Base-by-base conservation (phyloP, 2,113 vertebrate genomes). In the Chaetodon trifascialis region DNA sequence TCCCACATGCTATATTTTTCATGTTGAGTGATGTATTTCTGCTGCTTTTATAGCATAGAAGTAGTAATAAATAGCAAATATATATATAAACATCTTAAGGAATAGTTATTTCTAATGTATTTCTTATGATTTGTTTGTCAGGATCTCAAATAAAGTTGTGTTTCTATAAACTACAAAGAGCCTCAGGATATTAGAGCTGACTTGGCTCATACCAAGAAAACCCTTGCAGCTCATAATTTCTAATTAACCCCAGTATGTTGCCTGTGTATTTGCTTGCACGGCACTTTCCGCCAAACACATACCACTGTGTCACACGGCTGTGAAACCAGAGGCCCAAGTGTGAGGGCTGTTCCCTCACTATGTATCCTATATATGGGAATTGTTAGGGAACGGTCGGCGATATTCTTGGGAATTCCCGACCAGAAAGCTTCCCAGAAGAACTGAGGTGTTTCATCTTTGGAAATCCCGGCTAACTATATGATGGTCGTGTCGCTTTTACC, bases 371-470 rank as follows among this genome's bases (percentile, higher is more conserved):
- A 68, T 79, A 58, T 82, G 65, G 44, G 44, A 77, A 74, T 71
- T 67, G 21, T 55, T 17, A 6, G 25, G 10, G 59, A 75, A 60
- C 56, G 66, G 78, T 80, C 63, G 25, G 47, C 63, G 55, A 86
- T 90, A 65, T 79, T 80, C 76, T 83, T 83, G 80, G 76, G 85
- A 91, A 91, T 89, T 89, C 56, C 78, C 67, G 67, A 78, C 60
- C 54, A 73, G 47, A 73, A 56, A 42, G 46, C 40, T 86, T 88
- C 89, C 86, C 76, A 89, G 79, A 76, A 66, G 82, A 68, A 25
- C n/a, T 36, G 79, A 80, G 60, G 70, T 83, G 83, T 84, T 90
- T 86, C 68, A 86, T 75, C 68, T 80, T 72, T 83, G 68, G 64
- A 86, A 76, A 71, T 74, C 83, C 65, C 70, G 68, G 14, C 70